These are phyloP conservation scores for Leptopilina boulardi DNA, from an alignment of 1,140 invertebrate species.

Conservation along the genomic window DNA sequence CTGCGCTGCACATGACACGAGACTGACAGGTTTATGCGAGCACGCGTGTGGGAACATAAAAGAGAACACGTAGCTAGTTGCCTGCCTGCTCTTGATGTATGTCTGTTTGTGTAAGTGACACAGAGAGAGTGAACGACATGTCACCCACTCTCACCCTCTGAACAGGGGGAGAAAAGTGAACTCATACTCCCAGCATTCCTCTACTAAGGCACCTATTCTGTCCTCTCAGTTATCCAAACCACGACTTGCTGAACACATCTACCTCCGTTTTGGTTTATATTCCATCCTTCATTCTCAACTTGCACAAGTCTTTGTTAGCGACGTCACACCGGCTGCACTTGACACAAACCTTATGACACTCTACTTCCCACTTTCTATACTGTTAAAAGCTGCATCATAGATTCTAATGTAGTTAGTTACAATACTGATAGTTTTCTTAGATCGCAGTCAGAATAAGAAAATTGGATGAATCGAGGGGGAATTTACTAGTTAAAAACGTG, in stretches of 20 bases:
- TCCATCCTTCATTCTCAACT: constrained; percentile 45
- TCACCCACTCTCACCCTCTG: constrained; percentile 52
- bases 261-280: constrained; percentile 38
- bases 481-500: too few relatives aligned
- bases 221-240: constrained; percentile 34
- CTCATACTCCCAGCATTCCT: constrained; percentile 14
- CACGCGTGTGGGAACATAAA: constrained; percentile 75
- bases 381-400: constrained; percentile 48
- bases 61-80: constrained; percentile 71
- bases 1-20: constrained; percentile 74
- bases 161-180: not conserved
- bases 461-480: too few relatives aligned
- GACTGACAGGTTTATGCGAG: constrained; percentile 76
- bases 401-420: too few relatives aligned
- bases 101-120: constrained; percentile 77
- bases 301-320: constrained; percentile 63
- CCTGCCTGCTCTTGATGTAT: constrained; percentile 73
- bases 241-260: constrained; percentile 9
- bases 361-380: constrained; percentile 51
- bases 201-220: constrained; percentile 48
- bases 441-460: too few relatives aligned
- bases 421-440: too few relatives aligned
- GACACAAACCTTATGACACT: constrained; percentile 62
- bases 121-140: constrained; percentile 72
- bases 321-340: constrained; percentile 68